These are phyloP conservation scores for Listrodromus nycthemerus DNA, from an alignment of 2,888 invertebrate species.

Conservation along the genomic window DNA sequence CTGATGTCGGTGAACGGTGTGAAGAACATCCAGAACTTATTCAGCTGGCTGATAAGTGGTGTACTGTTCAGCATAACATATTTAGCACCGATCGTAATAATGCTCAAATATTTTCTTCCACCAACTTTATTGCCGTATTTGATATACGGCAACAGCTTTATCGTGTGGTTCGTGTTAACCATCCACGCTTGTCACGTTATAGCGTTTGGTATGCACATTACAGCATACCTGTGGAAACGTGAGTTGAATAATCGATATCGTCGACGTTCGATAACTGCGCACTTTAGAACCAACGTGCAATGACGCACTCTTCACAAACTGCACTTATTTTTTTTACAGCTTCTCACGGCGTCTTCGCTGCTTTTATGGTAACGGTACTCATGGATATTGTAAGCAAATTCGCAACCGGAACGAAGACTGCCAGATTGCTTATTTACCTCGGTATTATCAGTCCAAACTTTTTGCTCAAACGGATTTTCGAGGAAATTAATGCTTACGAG, in stretches of 20 bases:
- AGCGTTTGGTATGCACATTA: constrained; percentile 80
- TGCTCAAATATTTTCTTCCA: constrained; percentile 78
- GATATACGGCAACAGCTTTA: constrained; percentile 79
- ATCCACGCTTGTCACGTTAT: constrained; percentile 78
- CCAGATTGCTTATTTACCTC: constrained; percentile 70
- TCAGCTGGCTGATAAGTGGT: constrained; percentile 81
- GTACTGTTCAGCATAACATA: constrained; percentile 76
- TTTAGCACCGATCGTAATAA: constrained; percentile 75
- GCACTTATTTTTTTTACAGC: constrained; percentile 49
- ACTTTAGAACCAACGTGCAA: neutral
- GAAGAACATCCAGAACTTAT: constrained; percentile 77
- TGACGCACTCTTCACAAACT: neutral
- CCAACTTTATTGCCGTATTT: constrained; percentile 77
- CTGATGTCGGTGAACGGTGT: constrained; percentile 83
- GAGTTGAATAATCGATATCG: constrained; percentile 66
- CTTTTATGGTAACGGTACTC: constrained; percentile 63
- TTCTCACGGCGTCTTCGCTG: constrained; percentile 63
- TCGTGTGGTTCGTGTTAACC: constrained; percentile 80
- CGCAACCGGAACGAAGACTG: constrained; percentile 42
- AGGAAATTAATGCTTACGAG: constrained; percentile 81
- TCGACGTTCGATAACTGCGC: neutral
- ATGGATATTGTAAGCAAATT: constrained; percentile 60
- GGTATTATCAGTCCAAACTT: constrained; percentile 81
- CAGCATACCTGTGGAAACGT: constrained; percentile 82
- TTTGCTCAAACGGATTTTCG: constrained; percentile 76